phyloP scores from a whole-genome alignment of 2,888 invertebrate genomes.

The Branchellion lobata region DNA sequence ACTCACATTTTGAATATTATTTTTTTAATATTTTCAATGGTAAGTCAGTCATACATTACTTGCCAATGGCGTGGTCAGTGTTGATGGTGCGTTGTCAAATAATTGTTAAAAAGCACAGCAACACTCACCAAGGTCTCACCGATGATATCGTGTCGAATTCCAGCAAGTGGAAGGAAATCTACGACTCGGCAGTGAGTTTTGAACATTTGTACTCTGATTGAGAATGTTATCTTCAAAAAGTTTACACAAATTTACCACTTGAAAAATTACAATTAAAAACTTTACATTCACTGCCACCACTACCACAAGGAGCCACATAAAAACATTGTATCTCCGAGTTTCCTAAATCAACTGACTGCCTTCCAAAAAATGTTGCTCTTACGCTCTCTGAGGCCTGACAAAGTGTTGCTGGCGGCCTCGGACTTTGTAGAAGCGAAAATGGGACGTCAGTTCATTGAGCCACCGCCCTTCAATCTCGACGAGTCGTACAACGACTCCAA shows the following conservation, averaged over 20 bases:
- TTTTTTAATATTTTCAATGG: no score
- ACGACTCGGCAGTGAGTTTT: constrained; percentile 70
- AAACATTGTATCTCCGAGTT: constrained; percentile 58
- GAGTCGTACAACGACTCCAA: constrained; percentile 62
- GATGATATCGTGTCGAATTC: constrained; percentile 58
- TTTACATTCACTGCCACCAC: no score
- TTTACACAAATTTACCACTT: no score
- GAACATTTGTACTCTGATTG: no score
- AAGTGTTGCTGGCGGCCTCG: constrained; percentile 56
- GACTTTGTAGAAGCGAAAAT: constrained; percentile 62
- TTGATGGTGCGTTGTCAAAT: no score
- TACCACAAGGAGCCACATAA: constrained; percentile 32
- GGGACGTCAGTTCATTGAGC: constrained; percentile 63
- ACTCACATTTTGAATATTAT: no score
- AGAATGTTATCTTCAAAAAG: no score
- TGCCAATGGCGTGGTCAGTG: no score
- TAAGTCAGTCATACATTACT: no score
- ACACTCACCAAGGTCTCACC: not conserved
- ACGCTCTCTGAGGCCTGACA: constrained; percentile 63
- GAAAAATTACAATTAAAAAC: no score
- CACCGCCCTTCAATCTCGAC: constrained; percentile 64
- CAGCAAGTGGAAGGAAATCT: constrained; percentile 68
- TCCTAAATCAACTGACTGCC: constrained; percentile 57
- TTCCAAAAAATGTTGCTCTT: constrained; percentile 63
- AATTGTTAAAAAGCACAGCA: no score